Base-by-base conservation (phyloP, 2,797 vertebrate species). In the Xenentodon cancila region DNA sequence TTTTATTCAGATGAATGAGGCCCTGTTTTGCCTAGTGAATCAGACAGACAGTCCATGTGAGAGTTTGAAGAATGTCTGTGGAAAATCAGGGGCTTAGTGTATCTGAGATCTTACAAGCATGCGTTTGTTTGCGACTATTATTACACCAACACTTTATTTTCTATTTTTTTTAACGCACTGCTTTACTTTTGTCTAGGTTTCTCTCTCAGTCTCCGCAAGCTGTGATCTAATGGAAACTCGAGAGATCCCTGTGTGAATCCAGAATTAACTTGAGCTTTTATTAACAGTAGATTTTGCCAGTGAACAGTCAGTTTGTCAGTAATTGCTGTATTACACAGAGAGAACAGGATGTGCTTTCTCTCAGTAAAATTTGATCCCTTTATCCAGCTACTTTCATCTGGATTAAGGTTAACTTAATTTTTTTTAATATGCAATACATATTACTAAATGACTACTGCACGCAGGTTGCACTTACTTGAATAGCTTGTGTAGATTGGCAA, bases 1-100 rank as follows among this genome's bases (percentile, higher is more conserved):
- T 88, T 84, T 86, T 88, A 85, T 83, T 88, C 79, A 81, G 72
- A 90, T 90, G 86, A 92, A 91, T 90, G 82, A 80, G 77, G 76
- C 59, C 74, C 86, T 88, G 86, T 91, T 88, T 89, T 72, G 82
- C 80, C 82, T 25, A 64, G 71, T 90, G 85, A 88, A 82, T 87
- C 78, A 75, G 82, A 81, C 80, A 85, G 73, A 88, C 74, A 55
- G 81, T 77, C 69, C 84, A 80, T 82, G 78, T 84, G 79, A 88
- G 82, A 71, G 76, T 62, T 77, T 19, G 49, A 86, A 86, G 85
- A 91, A 84, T 85, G 84, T 84, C 64, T 82, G 79, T 80, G 72
- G 67, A 82, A 86, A 89, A 79, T 78, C 72, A 67, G 68, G 56
- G 67, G 34, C 69, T 82, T 66, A 64, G 71, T 68, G 48, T 68